Conservation (phyloP, 2,888 invertebrate genomes). For the Strigamia crassipes region DNA sequence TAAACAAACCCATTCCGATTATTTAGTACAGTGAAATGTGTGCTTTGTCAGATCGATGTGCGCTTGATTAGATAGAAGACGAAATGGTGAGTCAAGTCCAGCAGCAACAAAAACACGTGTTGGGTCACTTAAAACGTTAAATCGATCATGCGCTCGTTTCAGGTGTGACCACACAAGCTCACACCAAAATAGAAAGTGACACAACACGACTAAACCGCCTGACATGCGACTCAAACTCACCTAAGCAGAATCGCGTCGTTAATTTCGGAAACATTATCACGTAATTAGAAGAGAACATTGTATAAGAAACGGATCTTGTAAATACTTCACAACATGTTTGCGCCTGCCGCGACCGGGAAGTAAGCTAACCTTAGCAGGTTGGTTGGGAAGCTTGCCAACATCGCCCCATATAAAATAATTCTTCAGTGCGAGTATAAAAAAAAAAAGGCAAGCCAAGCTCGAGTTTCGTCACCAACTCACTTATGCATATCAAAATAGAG, state of each 20-base stretch:
- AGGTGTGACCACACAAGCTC: too few relatives aligned
- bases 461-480: conserved; percentile 35
- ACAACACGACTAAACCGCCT: too few relatives aligned
- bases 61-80: too few relatives aligned
- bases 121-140: too few relatives aligned
- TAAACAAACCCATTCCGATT: too few relatives aligned
- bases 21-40: too few relatives aligned
- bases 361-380: conserved; percentile 28
- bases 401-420: not conserved
- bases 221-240: not conserved
- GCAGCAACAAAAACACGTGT: too few relatives aligned
- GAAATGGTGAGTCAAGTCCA: too few relatives aligned
- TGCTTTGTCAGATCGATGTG: too few relatives aligned
- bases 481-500: conserved; percentile 37
- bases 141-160: too few relatives aligned
- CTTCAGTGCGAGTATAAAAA: not conserved
- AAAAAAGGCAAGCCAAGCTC: not conserved
- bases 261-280: not conserved
- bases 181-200: too few relatives aligned
- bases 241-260: not conserved
- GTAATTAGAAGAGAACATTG: not conserved
- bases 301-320: conserved; percentile 29
- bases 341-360: conserved; percentile 18
- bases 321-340: conserved; percentile 25
- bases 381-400: conserved; percentile 11